Percentiles rank a stretch among this genome's conserved stretches.
phyloP scores from a whole-genome alignment of 2,797 vertebrate genomes.

The Gastrophryne carolinensis region DNA sequence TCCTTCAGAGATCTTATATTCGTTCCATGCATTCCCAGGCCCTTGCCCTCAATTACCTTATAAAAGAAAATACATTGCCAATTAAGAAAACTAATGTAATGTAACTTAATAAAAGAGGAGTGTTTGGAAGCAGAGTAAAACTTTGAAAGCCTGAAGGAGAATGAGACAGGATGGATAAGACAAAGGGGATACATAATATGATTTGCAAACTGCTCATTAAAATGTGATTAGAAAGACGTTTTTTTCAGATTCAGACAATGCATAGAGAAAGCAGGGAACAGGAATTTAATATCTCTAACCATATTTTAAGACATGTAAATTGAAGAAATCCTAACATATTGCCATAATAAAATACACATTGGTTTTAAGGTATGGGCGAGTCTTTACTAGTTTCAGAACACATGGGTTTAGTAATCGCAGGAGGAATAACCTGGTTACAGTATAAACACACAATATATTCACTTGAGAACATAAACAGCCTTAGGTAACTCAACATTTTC shows the following conservation, averaged over 20 bases:
- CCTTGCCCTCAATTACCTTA: slow-evolving; percentile 81
- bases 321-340: background rate
- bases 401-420: too few species aligned
- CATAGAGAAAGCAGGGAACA: slow-evolving; percentile 17
- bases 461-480: too few species aligned
- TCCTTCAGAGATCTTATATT: slow-evolving; percentile 79
- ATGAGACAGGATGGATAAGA: slow-evolving; percentile 40
- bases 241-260: slow-evolving; percentile 25
- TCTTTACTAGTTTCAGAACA: too few species aligned
- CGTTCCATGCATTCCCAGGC: slow-evolving; percentile 79
- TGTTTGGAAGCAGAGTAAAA: slow-evolving; percentile 47
- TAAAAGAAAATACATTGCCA: slow-evolving; percentile 58
- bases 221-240: slow-evolving; percentile 48
- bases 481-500: too few species aligned
- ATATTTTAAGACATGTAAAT: slow-evolving; percentile 23
- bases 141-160: slow-evolving; percentile 51
- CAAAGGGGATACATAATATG: slow-evolving; percentile 42
- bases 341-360: too few species aligned
- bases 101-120: slow-evolving; percentile 44
- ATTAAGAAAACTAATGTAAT: slow-evolving; percentile 51
- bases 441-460: too few species aligned
- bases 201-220: slow-evolving; percentile 51
- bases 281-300: slow-evolving; percentile 38
- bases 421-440: too few species aligned
- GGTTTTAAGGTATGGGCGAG: too few species aligned